Evolutionary conservation across 2,888 invertebrate genomes (phyloP).

Genomic region (Caenorhabditis sp.): DNA sequence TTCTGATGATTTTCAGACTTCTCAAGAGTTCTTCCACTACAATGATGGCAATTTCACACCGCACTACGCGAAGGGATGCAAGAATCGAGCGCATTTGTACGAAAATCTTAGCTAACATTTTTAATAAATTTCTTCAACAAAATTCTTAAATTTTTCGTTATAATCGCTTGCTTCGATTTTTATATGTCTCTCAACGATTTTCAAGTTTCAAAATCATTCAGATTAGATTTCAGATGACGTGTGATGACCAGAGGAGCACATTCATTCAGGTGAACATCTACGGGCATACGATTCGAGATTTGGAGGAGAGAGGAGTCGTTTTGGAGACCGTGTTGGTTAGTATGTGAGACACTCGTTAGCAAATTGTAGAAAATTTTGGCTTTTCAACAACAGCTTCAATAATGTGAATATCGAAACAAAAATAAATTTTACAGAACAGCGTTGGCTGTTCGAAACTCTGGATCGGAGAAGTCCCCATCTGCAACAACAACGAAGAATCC

Average conservation of each 20-base stretch:
- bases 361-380: background rate
- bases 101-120: too few species aligned
- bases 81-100: background rate
- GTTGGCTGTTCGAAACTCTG: slow-evolving; percentile 20
- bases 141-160: too few species aligned
- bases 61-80: background rate
- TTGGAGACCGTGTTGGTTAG: slow-evolving; percentile 10
- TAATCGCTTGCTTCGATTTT: background rate
- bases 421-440: slow-evolving; percentile 10
- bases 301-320: background rate
- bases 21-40: slow-evolving; percentile 1
- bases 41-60: background rate
- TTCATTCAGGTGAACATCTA: slow-evolving; percentile 37
- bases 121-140: too few species aligned
- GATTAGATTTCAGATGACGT: slow-evolving; percentile 8
- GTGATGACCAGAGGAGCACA: slow-evolving; percentile 7
- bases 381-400: too few species aligned
- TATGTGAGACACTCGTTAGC: background rate
- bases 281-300: background rate
- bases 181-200: background rate
- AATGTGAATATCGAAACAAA: too few species aligned
- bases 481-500: background rate
- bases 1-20: background rate
- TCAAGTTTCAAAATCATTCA: background rate
- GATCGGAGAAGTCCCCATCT: slow-evolving; percentile 12